A percentile compares a stretch with the other conserved stretches of the same genome.
phyloP scores from a whole-genome alignment of 1,140 invertebrate species.

The Drosophila orosa region DNA sequence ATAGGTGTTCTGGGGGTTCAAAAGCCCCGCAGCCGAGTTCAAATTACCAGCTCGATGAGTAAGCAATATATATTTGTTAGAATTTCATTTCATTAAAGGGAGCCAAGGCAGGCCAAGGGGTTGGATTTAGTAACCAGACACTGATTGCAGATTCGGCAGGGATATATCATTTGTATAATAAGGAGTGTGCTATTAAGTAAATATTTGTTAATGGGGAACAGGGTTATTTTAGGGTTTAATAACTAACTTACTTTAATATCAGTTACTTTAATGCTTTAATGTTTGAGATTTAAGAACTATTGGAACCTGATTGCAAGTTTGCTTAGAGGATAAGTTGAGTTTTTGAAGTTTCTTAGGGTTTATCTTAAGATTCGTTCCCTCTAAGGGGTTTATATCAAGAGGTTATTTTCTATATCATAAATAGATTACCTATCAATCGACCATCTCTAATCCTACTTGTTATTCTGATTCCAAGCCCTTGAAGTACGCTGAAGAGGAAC shows the following conservation, averaged over 20 bases:
- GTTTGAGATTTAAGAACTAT: no score
- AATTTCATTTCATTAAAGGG: conserved; percentile 8
- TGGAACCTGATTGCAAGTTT: no score
- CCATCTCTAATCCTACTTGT: background rate
- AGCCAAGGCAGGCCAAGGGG: background rate
- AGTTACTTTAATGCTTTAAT: background rate
- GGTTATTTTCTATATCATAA: no score
- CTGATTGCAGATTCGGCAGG: background rate
- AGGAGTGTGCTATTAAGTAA: background rate
- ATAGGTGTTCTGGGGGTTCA: conserved; percentile 12
- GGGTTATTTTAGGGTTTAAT: background rate
- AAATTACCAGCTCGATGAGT: conserved; percentile 21
- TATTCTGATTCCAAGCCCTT: background rate
- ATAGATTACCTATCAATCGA: background rate
- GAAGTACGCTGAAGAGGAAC: background rate
- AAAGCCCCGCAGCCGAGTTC: conserved; percentile 2
- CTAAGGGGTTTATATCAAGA: no score
- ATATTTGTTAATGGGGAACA: background rate
- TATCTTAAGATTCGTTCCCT: no score
- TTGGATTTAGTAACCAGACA: background rate
- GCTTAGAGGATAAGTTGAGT: no score
- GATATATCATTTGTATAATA: background rate
- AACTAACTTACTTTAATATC: background rate
- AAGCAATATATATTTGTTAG: conserved; percentile 4
- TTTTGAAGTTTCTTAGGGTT: no score